Base-by-base conservation (phyloP, 2,113 vertebrate species). In the Pygoscelis antarcticus region DNA sequence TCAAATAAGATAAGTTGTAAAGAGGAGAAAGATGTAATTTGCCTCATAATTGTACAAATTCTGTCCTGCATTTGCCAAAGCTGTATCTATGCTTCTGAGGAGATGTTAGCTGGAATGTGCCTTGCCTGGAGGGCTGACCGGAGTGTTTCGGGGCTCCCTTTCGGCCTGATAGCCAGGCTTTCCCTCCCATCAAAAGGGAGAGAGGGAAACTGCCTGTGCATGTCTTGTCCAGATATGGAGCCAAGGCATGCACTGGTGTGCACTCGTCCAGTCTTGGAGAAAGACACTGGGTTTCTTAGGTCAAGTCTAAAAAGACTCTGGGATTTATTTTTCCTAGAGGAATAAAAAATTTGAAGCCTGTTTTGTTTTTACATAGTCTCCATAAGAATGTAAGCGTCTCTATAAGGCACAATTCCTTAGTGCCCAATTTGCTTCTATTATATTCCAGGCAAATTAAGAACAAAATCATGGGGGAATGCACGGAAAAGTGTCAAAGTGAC, bases 361-460 rank as follows among this genome's bases (percentile, higher is more conserved):
- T 76, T 96, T 96, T 93, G 74, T 84, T 94, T 92, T 95, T 51
- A 29, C 49, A 16, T 27, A 47, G 9, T 68, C 52, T 91, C 77
- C 44, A 14, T 61, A 68, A 84, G 72, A 89, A 75, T 17, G 34
- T 61, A 76, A 93, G 70, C 11, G 5, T 79, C 74, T 94, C 77
- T 91, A 57, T 82, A 93, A 94, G 58, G 62, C 95, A 49, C 30
- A 83, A 95, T 95, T 96, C 94, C 96, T 97, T n/a, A 47, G 94
- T 89, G 94, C 36, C 89, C 93, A 64, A 95, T 96, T 96, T 96
- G 19, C 90, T 94, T 91, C 94, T 92, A 84, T 97, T 96, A 81
- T 95, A 95, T 96, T 97, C 91, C 46, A 91, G 84, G 80, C 89
- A 94, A 96, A 97, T 96, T 97, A 96, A 87, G 96, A 96, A 93